Evolutionary conservation across 1,140 invertebrate species (phyloP).

Genomic region (Ostrea edulis): DNA sequence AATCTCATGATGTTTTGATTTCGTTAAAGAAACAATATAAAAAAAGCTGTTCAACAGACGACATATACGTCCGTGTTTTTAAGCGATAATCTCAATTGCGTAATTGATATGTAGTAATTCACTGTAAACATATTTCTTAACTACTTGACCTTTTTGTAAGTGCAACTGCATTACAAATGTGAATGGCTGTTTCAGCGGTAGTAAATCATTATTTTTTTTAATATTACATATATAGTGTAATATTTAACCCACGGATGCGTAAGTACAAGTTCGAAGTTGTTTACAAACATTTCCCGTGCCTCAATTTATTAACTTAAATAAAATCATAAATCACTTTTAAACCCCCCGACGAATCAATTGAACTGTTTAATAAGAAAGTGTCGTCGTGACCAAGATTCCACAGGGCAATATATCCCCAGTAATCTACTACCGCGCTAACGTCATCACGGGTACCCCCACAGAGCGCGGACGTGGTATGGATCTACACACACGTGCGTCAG

Average conservation of each 20-base stretch:
- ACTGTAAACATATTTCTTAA: not conserved
- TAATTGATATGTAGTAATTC: not conserved
- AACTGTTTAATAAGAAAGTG: not conserved
- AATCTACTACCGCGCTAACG: not conserved
- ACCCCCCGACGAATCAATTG: constrained; percentile 1
- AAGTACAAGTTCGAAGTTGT: not conserved
- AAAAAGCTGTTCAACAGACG: not conserved
- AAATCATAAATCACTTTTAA: constrained; percentile 29
- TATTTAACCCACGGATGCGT: not conserved
- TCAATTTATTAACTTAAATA: constrained; percentile 8
- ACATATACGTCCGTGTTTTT: not conserved
- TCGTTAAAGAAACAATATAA: not conserved
- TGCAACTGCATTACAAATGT: not conserved
- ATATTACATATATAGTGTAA: not conserved
- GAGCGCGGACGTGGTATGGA: not conserved
- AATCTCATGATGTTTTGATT: not conserved
- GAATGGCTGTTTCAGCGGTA: not conserved
- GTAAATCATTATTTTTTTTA: too few species aligned
- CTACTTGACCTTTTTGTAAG: not conserved
- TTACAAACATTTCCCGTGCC: constrained; percentile 1
- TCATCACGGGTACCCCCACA: not conserved
- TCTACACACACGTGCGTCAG: not conserved
- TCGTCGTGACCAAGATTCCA: not conserved
- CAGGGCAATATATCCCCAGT: constrained; percentile 6
- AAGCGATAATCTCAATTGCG: not conserved